phyloP scores from a whole-genome alignment of 1,140 invertebrate genomes.

The Whitmania pigra region DNA sequence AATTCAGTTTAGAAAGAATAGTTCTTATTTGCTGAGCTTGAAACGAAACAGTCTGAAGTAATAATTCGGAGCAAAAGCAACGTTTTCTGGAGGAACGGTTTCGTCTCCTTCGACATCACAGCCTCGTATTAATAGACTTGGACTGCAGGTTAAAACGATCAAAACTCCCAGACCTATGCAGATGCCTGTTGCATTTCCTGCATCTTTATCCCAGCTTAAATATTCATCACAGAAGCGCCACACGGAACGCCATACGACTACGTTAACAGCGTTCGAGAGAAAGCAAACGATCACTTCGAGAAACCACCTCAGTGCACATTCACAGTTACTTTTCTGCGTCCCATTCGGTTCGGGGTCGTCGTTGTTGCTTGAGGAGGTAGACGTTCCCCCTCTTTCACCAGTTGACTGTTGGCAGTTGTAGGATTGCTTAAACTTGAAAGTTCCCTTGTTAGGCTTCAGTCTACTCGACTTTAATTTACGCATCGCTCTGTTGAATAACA shows the following conservation, averaged over 20 bases:
- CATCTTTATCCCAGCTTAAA: neutral
- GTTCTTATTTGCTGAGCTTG: neutral
- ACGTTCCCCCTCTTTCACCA: neutral
- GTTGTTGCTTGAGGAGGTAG: neutral
- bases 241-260: neutral
- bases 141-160: neutral
- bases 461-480: neutral
- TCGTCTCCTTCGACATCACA: slow-evolving; percentile 15
- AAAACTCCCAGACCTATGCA: neutral
- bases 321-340: neutral
- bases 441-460: neutral
- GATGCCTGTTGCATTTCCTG: neutral
- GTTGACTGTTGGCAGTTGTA: neutral
- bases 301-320: slow-evolving; percentile 2
- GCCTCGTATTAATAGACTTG: neutral
- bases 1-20: neutral
- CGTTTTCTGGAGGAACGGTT: neutral
- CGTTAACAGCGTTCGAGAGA: slow-evolving; percentile 7
- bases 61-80: slow-evolving; percentile 3
- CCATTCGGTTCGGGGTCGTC: neutral
- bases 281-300: slow-evolving; percentile 3
- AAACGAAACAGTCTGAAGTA: neutral
- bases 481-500: neutral
- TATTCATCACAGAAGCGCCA: slow-evolving; percentile 15
- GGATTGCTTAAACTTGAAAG: neutral